Evolutionary conservation across 1,140 invertebrate genomes (phyloP).

Genomic region (Mactra quadrangularis): DNA sequence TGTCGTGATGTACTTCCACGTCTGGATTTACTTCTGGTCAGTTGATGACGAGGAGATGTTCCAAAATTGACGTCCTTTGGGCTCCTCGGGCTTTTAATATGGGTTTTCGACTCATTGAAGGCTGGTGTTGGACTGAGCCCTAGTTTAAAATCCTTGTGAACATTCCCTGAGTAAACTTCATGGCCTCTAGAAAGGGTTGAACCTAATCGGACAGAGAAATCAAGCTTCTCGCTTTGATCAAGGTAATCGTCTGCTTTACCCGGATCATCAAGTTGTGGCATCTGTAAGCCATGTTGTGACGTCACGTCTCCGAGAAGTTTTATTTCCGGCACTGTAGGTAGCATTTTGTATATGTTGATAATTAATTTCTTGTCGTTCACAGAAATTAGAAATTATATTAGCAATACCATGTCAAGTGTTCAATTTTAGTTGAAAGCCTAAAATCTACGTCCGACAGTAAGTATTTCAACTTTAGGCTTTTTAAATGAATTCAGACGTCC

Average conservation of each 20-base stretch:
- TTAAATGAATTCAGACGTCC: too few species aligned
- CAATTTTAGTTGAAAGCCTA: too few species aligned
- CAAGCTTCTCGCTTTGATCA: constrained; percentile 1
- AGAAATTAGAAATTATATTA: too few species aligned
- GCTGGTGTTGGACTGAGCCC: background rate
- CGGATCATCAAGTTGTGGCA: constrained; percentile 39
- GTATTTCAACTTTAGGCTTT: too few species aligned
- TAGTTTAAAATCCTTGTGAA: background rate
- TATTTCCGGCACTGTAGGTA: background rate
- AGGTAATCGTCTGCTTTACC: constrained; percentile 1
- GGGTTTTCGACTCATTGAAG: background rate
- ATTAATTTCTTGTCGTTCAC: too few species aligned
- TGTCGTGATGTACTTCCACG: background rate
- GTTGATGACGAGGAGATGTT: background rate
- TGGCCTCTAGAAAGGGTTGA: constrained; percentile 30
- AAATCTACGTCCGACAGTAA: too few species aligned
- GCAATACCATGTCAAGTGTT: too few species aligned
- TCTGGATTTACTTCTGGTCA: background rate
- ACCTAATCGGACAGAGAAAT: constrained; percentile 40
- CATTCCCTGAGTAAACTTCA: background rate
- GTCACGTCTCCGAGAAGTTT: background rate
- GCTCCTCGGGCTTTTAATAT: constrained; percentile 7
- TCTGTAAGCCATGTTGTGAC: constrained; percentile 14
- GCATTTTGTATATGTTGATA: background rate
- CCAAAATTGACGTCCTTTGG: background rate